Percentiles rank a stretch among this genome's conserved stretches.
Conservation (phyloP, 1,140 invertebrate genomes). For the Drosophila mojavensis region DNA sequence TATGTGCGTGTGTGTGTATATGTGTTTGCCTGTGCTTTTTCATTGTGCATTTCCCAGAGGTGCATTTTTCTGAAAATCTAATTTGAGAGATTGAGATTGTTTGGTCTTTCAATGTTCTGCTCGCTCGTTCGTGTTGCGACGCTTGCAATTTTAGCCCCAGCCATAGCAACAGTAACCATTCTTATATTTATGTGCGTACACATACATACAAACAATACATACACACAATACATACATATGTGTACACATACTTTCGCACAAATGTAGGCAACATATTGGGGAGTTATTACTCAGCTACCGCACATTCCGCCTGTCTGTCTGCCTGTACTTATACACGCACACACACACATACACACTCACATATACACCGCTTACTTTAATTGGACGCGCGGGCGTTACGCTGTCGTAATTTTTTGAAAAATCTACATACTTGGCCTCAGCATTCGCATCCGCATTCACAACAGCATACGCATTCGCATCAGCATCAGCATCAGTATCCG, state of each 20-base stretch:
- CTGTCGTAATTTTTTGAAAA: slow-evolving; percentile 76
- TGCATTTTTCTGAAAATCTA: slow-evolving; percentile 84
- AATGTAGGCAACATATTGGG: slow-evolving; percentile 70
- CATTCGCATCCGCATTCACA: slow-evolving; percentile 22
- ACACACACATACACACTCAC: too few species aligned
- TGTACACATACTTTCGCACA: slow-evolving; percentile 22
- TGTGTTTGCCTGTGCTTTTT: slow-evolving; percentile 65
- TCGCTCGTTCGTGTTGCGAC: slow-evolving; percentile 72
- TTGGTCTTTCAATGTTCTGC: slow-evolving; percentile 80
- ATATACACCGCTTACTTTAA: slow-evolving; percentile 72
- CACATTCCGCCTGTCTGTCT: slow-evolving; percentile 24
- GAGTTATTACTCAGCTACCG: slow-evolving; percentile 69
- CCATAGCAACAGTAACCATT: slow-evolving; percentile 34
- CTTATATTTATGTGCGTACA: slow-evolving; percentile 42
- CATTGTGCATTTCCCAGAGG: slow-evolving; percentile 83
- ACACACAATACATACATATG: slow-evolving; percentile 11
- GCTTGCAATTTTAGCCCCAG: slow-evolving; percentile 73
- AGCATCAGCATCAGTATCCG: slow-evolving; percentile 20
- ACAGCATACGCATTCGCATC: slow-evolving; percentile 28
- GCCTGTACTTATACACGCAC: neutral
- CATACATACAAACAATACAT: slow-evolving; percentile 1
- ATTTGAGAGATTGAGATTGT: slow-evolving; percentile 84
- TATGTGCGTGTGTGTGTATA: slow-evolving; percentile 19
- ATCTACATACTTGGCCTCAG: slow-evolving; percentile 59
- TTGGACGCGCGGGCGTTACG: slow-evolving; percentile 71